Evolutionary conservation across 2,113 vertebrate species (phyloP).

Genomic region (Sinocyclocheilus rhinocerous): DNA sequence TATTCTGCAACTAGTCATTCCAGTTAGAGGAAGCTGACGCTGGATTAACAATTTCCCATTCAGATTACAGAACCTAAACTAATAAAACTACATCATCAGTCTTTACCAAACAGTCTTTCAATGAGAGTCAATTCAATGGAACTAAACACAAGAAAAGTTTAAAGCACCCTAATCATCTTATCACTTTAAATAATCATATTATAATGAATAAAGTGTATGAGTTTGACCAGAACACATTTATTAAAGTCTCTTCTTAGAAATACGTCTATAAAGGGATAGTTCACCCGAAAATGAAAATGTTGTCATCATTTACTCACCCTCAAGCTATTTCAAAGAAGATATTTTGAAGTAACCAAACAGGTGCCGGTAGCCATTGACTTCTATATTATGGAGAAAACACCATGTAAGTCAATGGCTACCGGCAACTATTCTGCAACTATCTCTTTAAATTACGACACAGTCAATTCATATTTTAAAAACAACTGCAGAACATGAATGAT

Average conservation of each 20-base stretch:
- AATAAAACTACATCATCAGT: background rate
- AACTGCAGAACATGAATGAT: background rate
- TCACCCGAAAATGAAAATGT: too few relatives aligned
- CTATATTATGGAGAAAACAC: too few relatives aligned
- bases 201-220: background rate
- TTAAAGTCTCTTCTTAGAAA: background rate
- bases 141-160: background rate
- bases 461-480: too few relatives aligned
- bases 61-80: constrained; percentile 34
- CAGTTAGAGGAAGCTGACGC: constrained; percentile 64
- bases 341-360: too few relatives aligned
- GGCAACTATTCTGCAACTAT: too few relatives aligned
- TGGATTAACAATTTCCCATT: constrained; percentile 57
- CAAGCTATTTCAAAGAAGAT: too few relatives aligned
- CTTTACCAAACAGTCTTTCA: background rate
- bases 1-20: constrained; percentile 57
- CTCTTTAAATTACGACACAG: background rate
- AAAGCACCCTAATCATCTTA: background rate
- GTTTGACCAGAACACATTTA: background rate
- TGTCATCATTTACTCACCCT: too few relatives aligned
- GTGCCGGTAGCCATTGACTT: too few relatives aligned
- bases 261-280: background rate
- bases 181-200: background rate
- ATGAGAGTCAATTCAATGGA: too few relatives aligned
- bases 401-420: too few relatives aligned